Percentiles rank a stretch among this genome's conserved stretches.
phyloP scores from a whole-genome alignment of 2,888 invertebrate genomes.

The Lycocerus yunnanus region DNA sequence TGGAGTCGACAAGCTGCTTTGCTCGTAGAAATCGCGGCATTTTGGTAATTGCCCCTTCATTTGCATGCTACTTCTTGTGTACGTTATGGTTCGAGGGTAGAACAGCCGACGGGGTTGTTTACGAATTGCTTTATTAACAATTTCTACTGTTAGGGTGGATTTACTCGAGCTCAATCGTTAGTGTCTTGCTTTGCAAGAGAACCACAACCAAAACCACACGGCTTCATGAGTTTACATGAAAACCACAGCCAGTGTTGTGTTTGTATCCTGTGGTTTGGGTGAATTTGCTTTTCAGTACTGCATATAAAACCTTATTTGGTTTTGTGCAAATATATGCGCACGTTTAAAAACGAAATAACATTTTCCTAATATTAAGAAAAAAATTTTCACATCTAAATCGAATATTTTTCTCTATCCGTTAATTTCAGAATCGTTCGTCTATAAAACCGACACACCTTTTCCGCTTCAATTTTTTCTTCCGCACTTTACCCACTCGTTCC shows the following conservation, averaged over 20 bases:
- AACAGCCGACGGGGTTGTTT: conserved; percentile 23
- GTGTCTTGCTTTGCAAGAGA: conserved; percentile 41
- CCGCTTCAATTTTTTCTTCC: neutral
- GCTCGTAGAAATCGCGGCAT: conserved; percentile 33
- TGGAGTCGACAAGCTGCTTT: conserved; percentile 47
- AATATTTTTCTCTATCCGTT: neutral
- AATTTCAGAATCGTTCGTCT: neutral
- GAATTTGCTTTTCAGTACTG: conserved; percentile 36
- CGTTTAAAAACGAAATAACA: conserved; percentile 4
- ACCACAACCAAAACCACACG: conserved; percentile 49
- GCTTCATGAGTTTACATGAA: conserved; percentile 53
- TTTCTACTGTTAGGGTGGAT: conserved; percentile 26
- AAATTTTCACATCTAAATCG: neutral
- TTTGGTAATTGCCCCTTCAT: conserved; percentile 29
- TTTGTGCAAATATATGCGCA: conserved; percentile 17
- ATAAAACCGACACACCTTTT: neutral
- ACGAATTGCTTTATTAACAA: conserved; percentile 32
- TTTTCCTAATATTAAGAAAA: neutral
- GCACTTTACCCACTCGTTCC: neutral
- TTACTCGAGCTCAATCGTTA: conserved; percentile 24
- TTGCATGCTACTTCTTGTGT: conserved; percentile 28
- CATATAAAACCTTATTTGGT: conserved; percentile 31
- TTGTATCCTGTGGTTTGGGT: conserved; percentile 45
- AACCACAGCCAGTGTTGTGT: conserved; percentile 48
- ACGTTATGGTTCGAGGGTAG: conserved; percentile 21